A percentile compares a stretch with the other conserved stretches of the same genome.
Evolutionary conservation across 2,888 invertebrate species (phyloP).

Genomic region (Gnatocerus cornutus): DNA sequence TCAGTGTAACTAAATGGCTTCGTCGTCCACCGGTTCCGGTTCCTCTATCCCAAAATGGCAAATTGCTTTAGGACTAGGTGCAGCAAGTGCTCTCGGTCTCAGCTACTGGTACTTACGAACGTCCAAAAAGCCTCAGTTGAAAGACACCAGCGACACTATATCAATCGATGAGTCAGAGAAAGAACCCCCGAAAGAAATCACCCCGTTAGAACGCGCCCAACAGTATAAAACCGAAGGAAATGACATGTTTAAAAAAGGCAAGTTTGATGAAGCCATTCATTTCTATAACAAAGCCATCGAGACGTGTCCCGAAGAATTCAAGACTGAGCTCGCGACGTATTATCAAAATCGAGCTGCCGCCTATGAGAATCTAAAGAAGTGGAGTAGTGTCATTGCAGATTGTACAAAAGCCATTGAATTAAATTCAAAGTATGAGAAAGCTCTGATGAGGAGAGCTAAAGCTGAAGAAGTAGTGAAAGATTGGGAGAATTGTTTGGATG

Average conservation of each 20-base stretch:
- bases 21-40: constrained; percentile 16
- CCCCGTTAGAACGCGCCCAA: constrained; percentile 83
- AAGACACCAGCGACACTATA: constrained; percentile 51
- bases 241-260: constrained; percentile 86
- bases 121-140: constrained; percentile 67
- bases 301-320: constrained; percentile 83
- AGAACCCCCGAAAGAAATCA: constrained; percentile 66
- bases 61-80: constrained; percentile 87
- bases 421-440: constrained; percentile 91
- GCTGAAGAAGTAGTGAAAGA: constrained; percentile 88
- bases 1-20: constrained; percentile 32
- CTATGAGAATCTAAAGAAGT: constrained; percentile 92
- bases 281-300: constrained; percentile 96
- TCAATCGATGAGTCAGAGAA: constrained; percentile 48
- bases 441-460: constrained; percentile 87
- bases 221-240: constrained; percentile 92
- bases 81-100: constrained; percentile 85
- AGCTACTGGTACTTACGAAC: constrained; percentile 77
- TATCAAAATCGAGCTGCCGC: constrained; percentile 98
- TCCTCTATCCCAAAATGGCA: constrained; percentile 86
- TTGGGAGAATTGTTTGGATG: constrained; percentile 88
- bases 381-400: constrained; percentile 88
- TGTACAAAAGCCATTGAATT: constrained; percentile 89
- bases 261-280: constrained; percentile 92
- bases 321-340: constrained; percentile 88